Conservation (phyloP, 2,888 invertebrate species). For the Scaptomyza caliginosa region DNA sequence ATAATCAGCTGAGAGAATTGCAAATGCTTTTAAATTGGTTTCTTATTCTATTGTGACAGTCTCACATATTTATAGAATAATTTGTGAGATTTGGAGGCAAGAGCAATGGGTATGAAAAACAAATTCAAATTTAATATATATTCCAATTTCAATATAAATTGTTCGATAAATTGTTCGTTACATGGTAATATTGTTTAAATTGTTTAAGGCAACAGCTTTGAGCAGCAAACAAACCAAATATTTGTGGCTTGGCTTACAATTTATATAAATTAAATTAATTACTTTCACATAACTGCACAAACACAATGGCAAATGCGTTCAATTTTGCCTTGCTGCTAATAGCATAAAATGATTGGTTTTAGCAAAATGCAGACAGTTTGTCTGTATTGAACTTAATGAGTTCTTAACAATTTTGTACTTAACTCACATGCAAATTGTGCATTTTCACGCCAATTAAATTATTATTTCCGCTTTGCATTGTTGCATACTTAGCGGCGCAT, state of each 20-base stretch:
- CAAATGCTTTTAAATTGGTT: neutral
- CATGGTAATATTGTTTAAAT: neutral
- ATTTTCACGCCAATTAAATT: constrained; percentile 25
- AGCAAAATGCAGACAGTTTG: neutral
- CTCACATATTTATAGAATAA: neutral
- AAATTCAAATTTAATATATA: neutral
- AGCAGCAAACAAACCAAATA: constrained; percentile 16
- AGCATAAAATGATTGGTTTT: neutral
- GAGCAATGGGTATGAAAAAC: neutral
- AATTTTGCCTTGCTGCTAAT: neutral
- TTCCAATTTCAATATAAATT: neutral
- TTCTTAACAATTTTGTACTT: neutral
- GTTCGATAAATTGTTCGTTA: neutral
- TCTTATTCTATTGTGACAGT: neutral
- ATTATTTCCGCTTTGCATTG: constrained; percentile 5
- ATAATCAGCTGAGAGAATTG: constrained; percentile 25
- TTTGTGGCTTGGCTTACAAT: constrained; percentile 32
- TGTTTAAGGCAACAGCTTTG: neutral
- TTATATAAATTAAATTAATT: constrained; percentile 38
- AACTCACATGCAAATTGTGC: constrained; percentile 7
- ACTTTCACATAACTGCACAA: constrained; percentile 12
- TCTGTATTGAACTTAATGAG: neutral
- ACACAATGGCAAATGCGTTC: constrained; percentile 1
- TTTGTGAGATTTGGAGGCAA: neutral
- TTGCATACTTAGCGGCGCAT: constrained; percentile 23